Base-by-base conservation (phyloP, 2,797 vertebrate genomes). In the Spea hammondii region DNA sequence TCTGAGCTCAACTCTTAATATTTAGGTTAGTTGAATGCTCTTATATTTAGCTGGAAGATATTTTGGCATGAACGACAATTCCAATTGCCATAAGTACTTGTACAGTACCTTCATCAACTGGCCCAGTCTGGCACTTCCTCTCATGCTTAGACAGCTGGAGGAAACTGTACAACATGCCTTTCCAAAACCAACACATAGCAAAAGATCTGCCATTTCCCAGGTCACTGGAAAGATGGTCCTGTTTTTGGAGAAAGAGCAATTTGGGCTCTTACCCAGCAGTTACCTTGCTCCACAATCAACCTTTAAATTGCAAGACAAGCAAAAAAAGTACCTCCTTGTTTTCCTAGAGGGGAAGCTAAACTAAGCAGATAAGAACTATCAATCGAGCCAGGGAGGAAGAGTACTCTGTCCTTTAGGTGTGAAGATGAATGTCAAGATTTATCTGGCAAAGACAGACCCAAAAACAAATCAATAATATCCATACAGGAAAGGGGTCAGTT, bases 321-420 rank as follows among this genome's bases (percentile, higher is more conserved):
- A 86, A 84, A 82, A 82, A 62, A 88, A 86, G 85, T 82, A 78
- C 79, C 86, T 85, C 72, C 81, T 87, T 86, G 84, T 87, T 83
- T 88, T 87, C 70, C 32, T 69, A 77, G n/a, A 84, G 84, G 77
- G 77, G 2, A 64, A 84, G 78, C 83, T 69, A 83, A 75, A 79
- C 85, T 87, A 88, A 48, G 50, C 86, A 87, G 91, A 92, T 92
- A 91, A 92, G 88, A 69, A 44, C 47, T 10, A 81, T 51, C 50
- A 9, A 77, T 68, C 9, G 65, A 8, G 6, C 12, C 77, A 82
- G 57, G 49, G 49, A 72, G 74, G 65, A 74, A 77, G 62, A 48
- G 10, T 32, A 45, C 14, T 65, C 54, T 55, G 14, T 44, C 50
- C 10, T 48, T 65, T 46, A 48, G 48, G 44, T 66, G 73, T 60